Base-by-base conservation (phyloP, 1,140 invertebrate genomes). In the Aethina tumida region DNA sequence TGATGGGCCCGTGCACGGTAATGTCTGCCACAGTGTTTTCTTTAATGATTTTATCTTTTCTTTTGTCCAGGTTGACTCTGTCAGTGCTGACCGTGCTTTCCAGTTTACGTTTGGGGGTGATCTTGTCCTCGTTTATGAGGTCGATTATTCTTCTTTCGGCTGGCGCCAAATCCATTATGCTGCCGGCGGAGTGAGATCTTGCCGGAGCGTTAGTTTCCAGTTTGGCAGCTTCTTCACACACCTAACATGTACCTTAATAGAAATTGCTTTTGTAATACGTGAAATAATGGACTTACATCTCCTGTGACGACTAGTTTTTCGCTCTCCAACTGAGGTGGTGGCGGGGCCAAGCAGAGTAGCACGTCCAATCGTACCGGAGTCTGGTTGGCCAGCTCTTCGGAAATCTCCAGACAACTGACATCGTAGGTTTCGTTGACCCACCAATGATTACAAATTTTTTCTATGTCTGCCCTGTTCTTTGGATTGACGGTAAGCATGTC, bases 401-500 rank as follows among this genome's bases (percentile, higher is more conserved):
- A 85, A 37, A 88, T 73, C 36, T 86, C 84, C 28, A 93, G 66
- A 61, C 92, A 93, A 24, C 77, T 83, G 27, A 79, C 73, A 32
- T 81, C 75, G 52, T 88, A 89, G 6, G 81, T 86, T 47, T 85
- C 73, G 65, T 98, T 97, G 25, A 97, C 78, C 83, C 83, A 87
- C 85, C 87, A 87, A 68, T 99, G 89, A 14, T 77, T 76, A 57
- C 94, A 95, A 24, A 98, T 94, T 59, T 90, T 89, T 45, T 86
- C 81, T 44, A 99, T 92, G 46, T 86, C 88, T 4, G 94, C 90
- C 50, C 96, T 69, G 54, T 85, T 79, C 10, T 75, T 66, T 0
- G 94, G 90, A 56, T 88, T 85, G 0, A 97, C 91, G 1, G 88
- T 92, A 35, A 99, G 66, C 80, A 99, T 90, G 35, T 89, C 84